A percentile compares a stretch with the other conserved stretches of the same genome.
Evolutionary conservation across 2,797 vertebrate species (phyloP).

Genomic region (Coendou prehensilis): DNA sequence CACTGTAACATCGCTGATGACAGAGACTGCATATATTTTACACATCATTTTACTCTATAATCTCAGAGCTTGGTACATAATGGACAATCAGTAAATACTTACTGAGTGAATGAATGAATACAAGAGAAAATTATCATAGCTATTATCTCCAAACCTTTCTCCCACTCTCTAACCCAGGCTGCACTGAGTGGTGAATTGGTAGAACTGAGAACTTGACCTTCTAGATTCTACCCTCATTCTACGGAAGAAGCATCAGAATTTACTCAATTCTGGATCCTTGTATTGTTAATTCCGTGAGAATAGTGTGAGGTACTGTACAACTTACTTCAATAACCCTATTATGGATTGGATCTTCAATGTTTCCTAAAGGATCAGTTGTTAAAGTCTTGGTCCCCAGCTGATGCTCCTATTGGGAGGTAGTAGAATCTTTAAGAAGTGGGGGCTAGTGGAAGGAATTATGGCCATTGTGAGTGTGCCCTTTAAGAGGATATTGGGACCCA

Average conservation of each 20-base stretch:
- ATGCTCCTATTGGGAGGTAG: neutral
- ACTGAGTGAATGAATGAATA: neutral
- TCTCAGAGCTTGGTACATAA: neutral
- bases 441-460: neutral
- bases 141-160: neutral
- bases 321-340: neutral
- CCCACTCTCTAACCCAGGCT: neutral
- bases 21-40: neutral
- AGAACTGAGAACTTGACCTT: conserved; percentile 8
- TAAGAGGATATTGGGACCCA: neutral
- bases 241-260: neutral
- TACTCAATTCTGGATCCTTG: neutral
- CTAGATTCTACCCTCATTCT: conserved; percentile 37
- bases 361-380: neutral
- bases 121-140: conserved; percentile 39
- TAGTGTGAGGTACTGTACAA: neutral
- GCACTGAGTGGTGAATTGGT: neutral
- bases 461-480: neutral
- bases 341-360: neutral
- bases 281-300: neutral
- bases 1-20: conserved; percentile 23
- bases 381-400: neutral
- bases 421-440: neutral
- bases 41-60: neutral
- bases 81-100: neutral